Evolutionary conservation across 2,888 invertebrate species (phyloP).

Genomic region (Diploptera punctata): DNA sequence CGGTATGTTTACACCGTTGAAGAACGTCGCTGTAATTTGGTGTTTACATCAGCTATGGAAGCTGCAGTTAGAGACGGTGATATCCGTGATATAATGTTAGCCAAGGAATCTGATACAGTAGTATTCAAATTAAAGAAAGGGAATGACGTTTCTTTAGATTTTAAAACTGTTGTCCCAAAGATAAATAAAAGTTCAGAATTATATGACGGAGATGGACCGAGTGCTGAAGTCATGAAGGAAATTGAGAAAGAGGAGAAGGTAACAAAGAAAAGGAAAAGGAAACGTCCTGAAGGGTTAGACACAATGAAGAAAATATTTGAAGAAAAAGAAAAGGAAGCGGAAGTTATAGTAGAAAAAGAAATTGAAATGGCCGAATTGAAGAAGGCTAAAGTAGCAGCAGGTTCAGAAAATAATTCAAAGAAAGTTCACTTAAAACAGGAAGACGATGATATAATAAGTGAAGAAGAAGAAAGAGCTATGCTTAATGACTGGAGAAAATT

Average conservation of each 20-base stretch:
- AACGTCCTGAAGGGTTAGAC: constrained; percentile 68
- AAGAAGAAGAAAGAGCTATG: constrained; percentile 47
- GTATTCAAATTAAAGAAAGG: constrained; percentile 75
- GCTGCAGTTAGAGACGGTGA: constrained; percentile 79
- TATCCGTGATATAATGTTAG: constrained; percentile 77
- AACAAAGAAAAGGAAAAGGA: constrained; percentile 50
- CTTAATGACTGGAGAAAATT: constrained; percentile 58
- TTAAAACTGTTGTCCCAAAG: constrained; percentile 62
- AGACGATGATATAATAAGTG: constrained; percentile 52
- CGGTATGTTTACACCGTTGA: constrained; percentile 78
- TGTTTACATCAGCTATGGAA: constrained; percentile 76
- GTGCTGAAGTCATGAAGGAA: constrained; percentile 58
- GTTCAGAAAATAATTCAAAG: constrained; percentile 37
- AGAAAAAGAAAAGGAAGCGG: constrained; percentile 74
- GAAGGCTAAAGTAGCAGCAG: constrained; percentile 43
- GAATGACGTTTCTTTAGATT: constrained; percentile 76
- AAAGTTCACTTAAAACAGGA: constrained; percentile 49
- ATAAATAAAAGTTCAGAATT: constrained; percentile 61
- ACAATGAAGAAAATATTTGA: constrained; percentile 76
- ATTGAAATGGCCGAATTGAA: constrained; percentile 54
- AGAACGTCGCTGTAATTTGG: constrained; percentile 75
- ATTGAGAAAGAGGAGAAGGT: constrained; percentile 57
- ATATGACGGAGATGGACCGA: constrained; percentile 74
- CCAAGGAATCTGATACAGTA: constrained; percentile 76
- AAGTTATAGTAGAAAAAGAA: constrained; percentile 64